Base-by-base conservation (phyloP, 2,797 vertebrate genomes). In the Sarcoramphus papa region DNA sequence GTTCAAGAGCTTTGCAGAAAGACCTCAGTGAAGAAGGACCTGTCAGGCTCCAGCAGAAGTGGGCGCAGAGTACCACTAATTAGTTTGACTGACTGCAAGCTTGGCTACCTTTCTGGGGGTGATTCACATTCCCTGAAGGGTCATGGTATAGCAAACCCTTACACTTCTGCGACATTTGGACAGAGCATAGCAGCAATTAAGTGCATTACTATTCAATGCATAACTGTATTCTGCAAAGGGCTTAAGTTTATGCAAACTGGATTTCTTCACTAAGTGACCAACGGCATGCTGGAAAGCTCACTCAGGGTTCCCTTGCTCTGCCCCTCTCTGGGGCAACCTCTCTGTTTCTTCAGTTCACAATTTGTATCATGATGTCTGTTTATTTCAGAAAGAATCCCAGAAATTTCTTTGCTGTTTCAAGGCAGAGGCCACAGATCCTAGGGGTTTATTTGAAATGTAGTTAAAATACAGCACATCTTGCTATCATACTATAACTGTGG, bases 31-130 rank as follows among this genome's bases (percentile, higher is more conserved):
- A 85, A 92, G 78, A 68, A 70, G 86, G 92, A 96, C 33, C 73
- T 93, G 93, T 96, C 96, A 97, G 72, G 24, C 57, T 92, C 65
- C 59, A 59, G 59, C 82, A 94, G 92, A 82, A 78, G 70, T 65
- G 82, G 68, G 37, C 57, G 35, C 37, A 78, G 69, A 63, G 70
- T 28, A 81, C 48, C 6, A 15, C 63, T 93, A 91, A 94, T 93
- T 93, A 74, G 64, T 89, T 41, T 88, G 88, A 88, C 83, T 90
- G 75, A 64, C 41, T 79, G 60, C 64, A 93, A 84, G 76, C 67
- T 51, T 87, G 77, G 76, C 48, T 81, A 45, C 68, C 2, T 4
- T 69, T 91, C 35, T 56, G 41, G 62, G 63, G 41, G 40, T 76
- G 88, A 92, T 72, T 78, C 64, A 53, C 3, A 4, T 87, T 94